phyloP scores from a whole-genome alignment of 2,113 vertebrate genomes.

The Peromyscus maniculatus region DNA sequence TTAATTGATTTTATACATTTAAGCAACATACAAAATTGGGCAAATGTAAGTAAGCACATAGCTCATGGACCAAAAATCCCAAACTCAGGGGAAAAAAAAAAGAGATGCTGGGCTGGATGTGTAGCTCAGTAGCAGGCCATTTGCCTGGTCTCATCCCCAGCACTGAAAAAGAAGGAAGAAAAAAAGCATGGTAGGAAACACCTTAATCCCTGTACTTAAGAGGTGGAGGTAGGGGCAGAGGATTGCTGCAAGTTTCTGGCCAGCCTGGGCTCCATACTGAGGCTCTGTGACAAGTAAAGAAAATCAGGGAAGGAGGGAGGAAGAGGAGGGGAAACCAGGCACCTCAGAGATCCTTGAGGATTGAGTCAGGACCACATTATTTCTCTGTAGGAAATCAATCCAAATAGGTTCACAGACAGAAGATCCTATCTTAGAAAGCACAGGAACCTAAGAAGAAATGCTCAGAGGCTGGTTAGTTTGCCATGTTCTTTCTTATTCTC shows the following conservation, averaged over 20 bases:
- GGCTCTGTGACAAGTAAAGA: background rate
- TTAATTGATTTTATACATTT: background rate
- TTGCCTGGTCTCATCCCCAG: background rate
- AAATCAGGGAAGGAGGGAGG: background rate
- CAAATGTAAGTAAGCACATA: background rate
- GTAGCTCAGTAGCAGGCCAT: background rate
- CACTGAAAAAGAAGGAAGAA: background rate
- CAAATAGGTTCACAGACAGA: background rate
- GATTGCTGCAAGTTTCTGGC: background rate
- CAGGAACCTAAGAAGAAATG: background rate
- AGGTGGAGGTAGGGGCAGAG: background rate
- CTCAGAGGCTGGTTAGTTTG: background rate
- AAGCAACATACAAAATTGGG: background rate
- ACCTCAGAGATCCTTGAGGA: background rate
- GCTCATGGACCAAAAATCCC: background rate
- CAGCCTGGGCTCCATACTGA: background rate
- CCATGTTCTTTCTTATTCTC: background rate
- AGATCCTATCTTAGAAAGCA: background rate
- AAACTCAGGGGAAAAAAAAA: background rate
- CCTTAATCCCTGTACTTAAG: background rate
- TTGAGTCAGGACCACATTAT: background rate
- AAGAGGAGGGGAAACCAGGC: too few species aligned
- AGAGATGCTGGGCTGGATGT: background rate
- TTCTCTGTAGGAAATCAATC: background rate
- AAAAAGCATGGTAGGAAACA: background rate